A percentile compares a stretch with the other conserved stretches of the same genome.
phyloP scores from a whole-genome alignment of 2,888 invertebrate species.

The Nomada ruficornis region DNA sequence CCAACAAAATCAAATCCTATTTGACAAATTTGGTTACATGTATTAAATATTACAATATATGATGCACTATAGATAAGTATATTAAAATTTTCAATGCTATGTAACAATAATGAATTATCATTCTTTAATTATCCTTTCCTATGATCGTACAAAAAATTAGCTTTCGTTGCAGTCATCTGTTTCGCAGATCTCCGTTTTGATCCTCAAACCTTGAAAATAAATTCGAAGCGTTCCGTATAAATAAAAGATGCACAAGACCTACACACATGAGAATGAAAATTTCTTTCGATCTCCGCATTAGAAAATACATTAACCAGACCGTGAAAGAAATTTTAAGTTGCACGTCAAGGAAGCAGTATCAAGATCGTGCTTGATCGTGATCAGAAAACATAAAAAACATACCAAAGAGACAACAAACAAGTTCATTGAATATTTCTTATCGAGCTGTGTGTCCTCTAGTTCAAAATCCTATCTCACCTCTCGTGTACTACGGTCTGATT shows the following conservation, averaged over 20 bases:
- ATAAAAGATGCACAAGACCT: neutral
- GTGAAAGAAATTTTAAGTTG: neutral
- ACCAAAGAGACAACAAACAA: neutral
- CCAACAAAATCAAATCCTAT: no score
- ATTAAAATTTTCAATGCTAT: no score
- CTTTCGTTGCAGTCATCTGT: no score
- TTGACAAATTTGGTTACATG: no score
- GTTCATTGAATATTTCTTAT: constrained; percentile 34
- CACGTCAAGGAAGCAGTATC: neutral
- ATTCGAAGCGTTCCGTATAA: neutral
- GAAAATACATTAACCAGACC: neutral
- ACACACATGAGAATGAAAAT: neutral
- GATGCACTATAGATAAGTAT: no score
- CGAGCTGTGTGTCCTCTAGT: constrained; percentile 2
- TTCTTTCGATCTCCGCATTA: neutral
- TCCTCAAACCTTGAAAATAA: neutral
- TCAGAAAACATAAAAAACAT: neutral
- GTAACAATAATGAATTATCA: no score
- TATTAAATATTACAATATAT: no score
- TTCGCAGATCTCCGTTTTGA: no score
- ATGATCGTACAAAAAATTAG: no score
- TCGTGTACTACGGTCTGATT: neutral
- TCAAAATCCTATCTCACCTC: constrained; percentile 33
- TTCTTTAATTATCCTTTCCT: no score
- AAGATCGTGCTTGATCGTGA: neutral